A percentile compares a stretch with the other conserved stretches of the same genome.
Conservation (phyloP, 2,888 invertebrate species). For the Cordilura impudica region DNA sequence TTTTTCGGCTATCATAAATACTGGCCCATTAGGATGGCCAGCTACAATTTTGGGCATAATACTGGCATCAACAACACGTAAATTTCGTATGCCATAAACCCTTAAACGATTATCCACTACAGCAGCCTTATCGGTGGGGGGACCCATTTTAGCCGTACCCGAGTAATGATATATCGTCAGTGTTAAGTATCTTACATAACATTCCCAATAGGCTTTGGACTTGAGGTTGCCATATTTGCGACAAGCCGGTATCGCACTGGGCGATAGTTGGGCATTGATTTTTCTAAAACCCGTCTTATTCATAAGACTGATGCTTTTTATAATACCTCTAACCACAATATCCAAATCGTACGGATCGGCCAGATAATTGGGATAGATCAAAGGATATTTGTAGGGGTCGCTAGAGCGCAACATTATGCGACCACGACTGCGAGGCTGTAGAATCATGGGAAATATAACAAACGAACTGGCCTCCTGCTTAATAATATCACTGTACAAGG, state of each 20-base stretch:
- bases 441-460: constrained; percentile 81
- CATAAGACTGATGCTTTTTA: constrained; percentile 78
- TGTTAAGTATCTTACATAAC: constrained; percentile 81
- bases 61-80: constrained; percentile 80
- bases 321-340: constrained; percentile 81
- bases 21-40: constrained; percentile 80
- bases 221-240: constrained; percentile 75
- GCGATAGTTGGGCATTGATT: constrained; percentile 79
- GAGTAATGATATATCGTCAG: constrained; percentile 82
- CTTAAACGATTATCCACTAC: constrained; percentile 82
- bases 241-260: constrained; percentile 81
- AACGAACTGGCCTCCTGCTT: constrained; percentile 76
- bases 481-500: constrained; percentile 75
- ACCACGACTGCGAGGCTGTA: constrained; percentile 85
- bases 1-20: constrained; percentile 80
- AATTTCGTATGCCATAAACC: constrained; percentile 79
- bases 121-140: constrained; percentile 80
- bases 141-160: constrained; percentile 84
- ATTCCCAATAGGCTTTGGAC: constrained; percentile 82
- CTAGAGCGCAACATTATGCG: constrained; percentile 81
- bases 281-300: constrained; percentile 79
- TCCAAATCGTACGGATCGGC: constrained; percentile 82
- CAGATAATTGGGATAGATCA: constrained; percentile 85
- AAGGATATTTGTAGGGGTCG: constrained; percentile 83
- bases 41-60: constrained; percentile 79